Evolutionary conservation across 2,888 invertebrate genomes (phyloP).

Genomic region (Stenoptilia bipunctidactyla): DNA sequence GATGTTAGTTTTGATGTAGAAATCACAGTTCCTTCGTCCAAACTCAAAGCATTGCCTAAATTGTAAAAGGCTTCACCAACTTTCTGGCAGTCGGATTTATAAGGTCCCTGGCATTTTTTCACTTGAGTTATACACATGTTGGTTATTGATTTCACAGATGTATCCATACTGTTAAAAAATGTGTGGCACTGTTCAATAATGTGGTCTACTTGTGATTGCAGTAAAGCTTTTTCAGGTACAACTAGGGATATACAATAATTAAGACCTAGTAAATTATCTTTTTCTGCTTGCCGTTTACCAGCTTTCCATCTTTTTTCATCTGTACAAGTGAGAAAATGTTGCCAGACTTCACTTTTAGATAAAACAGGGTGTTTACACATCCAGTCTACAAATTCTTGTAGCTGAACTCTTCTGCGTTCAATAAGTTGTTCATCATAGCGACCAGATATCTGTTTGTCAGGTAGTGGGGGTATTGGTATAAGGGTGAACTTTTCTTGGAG

Average conservation of each 20-base stretch:
- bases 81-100: constrained; percentile 91
- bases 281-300: constrained; percentile 95
- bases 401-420: constrained; percentile 91
- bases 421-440: constrained; percentile 98
- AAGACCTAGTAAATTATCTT: constrained; percentile 90
- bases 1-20: constrained; percentile 78
- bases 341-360: constrained; percentile 92
- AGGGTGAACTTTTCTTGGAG: constrained; percentile 94
- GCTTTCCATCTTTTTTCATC: constrained; percentile 98
- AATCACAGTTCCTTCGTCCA: constrained; percentile 78
- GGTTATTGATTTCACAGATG: constrained; percentile 86
- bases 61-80: constrained; percentile 89
- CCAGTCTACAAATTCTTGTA: constrained; percentile 97
- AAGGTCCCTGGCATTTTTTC: constrained; percentile 87
- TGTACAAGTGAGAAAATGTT: constrained; percentile 96
- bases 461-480: constrained; percentile 95
- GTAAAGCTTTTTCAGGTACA: constrained; percentile 83
- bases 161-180: constrained; percentile 89
- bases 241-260: constrained; percentile 92
- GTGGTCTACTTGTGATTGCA: constrained; percentile 81
- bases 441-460: constrained; percentile 98
- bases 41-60: constrained; percentile 85
- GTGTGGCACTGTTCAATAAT: constrained; percentile 87
- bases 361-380: constrained; percentile 97
- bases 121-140: constrained; percentile 86